These are phyloP conservation scores for Orthosia cruda DNA, from an alignment of 2,888 invertebrate species.

Conservation along the genomic window DNA sequence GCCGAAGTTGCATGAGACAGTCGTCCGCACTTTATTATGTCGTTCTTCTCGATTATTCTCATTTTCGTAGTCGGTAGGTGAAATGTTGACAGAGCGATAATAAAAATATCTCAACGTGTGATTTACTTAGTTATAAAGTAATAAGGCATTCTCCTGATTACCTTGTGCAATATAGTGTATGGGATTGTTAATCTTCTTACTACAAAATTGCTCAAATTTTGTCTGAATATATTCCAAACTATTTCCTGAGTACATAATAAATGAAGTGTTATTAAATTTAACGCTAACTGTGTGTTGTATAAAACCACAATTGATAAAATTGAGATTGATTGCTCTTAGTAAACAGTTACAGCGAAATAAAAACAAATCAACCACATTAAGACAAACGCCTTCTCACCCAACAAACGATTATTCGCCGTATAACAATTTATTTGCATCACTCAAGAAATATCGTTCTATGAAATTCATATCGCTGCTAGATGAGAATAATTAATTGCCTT, in stretches of 20 bases:
- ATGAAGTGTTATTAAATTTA: not conserved
- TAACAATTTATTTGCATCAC: conserved; percentile 45
- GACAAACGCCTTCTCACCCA: conserved; percentile 3
- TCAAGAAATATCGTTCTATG: conserved; percentile 37
- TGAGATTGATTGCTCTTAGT: not conserved
- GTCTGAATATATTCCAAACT: too few species aligned
- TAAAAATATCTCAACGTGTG: not conserved
- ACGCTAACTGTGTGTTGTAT: too few species aligned
- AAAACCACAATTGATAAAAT: not conserved
- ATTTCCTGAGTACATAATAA: not conserved
- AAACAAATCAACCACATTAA: conserved; percentile 12
- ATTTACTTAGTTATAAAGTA: too few species aligned
- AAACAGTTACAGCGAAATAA: conserved; percentile 6
- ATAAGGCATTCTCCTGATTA: too few species aligned
- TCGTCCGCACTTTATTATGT: not conserved
- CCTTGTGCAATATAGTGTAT: too few species aligned
- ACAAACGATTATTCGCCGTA: conserved; percentile 12
- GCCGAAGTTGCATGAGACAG: conserved; percentile 1
- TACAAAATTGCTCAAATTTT: not conserved
- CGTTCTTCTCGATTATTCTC: not conserved
- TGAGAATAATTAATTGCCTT: conserved; percentile 58
- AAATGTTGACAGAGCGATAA: not conserved
- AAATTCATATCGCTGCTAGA: conserved; percentile 50
- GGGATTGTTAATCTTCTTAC: too few species aligned
- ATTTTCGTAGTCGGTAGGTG: not conserved